phyloP scores from a whole-genome alignment of 2,797 vertebrate species.

The Remorina albescens region DNA sequence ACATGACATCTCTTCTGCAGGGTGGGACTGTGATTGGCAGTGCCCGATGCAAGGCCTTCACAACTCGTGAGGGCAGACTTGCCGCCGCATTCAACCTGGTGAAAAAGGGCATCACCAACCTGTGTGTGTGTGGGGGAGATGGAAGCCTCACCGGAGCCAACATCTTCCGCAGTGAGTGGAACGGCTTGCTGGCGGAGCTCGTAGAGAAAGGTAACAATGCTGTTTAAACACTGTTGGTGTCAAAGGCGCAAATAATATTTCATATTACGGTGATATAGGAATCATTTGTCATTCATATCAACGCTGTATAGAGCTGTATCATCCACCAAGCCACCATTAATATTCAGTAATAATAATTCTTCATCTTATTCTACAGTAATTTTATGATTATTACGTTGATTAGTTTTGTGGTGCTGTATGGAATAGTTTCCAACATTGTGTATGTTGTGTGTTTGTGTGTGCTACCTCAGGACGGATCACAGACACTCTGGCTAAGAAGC shows the following conservation, averaged over 20 bases:
- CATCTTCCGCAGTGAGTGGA: conserved; percentile 95
- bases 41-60: conserved; percentile 94
- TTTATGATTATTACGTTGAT: background rate
- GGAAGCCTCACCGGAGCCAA: conserved; percentile 96
- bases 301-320: background rate
- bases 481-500: conserved; percentile 81
- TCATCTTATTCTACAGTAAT: background rate
- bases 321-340: background rate
- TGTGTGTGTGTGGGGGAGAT: conserved; percentile 96
- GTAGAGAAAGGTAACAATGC: conserved; percentile 84
- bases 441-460: background rate
- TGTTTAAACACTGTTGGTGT: background rate
- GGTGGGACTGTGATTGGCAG: conserved; percentile 96
- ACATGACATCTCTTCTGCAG: conserved; percentile 70
- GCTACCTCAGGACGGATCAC: conserved; percentile 89
- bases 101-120: conserved; percentile 93
- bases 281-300: background rate
- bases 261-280: background rate
- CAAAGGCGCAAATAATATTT: no score
- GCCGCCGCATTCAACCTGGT: conserved; percentile 92
- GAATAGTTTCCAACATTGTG: background rate
- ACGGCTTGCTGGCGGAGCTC: conserved; percentile 89
- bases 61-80: conserved; percentile 88
- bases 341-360: background rate
- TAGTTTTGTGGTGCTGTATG: background rate